phyloP scores from a whole-genome alignment of 2,113 vertebrate species.

The Xyliphius kryptos region DNA sequence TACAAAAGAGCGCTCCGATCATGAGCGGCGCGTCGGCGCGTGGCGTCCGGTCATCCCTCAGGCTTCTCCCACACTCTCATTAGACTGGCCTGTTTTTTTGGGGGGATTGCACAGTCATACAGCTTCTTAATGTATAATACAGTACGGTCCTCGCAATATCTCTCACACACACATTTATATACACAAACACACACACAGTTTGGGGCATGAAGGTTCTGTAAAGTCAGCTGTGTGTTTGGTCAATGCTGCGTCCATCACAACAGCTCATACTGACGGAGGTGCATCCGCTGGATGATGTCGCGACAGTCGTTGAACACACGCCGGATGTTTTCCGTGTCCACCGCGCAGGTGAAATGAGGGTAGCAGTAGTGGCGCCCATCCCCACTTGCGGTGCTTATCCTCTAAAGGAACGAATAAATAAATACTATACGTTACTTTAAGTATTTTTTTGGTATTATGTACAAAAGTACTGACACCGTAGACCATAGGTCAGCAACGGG shows the following conservation, averaged over 20 bases:
- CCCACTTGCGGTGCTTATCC: constrained; percentile 49
- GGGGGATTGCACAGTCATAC: background rate
- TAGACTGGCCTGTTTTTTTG: background rate
- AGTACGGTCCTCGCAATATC: background rate
- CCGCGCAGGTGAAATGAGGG: constrained; percentile 96
- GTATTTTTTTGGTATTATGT: too few relatives aligned
- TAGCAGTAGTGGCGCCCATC: constrained; percentile 97
- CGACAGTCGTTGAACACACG: constrained; percentile 99
- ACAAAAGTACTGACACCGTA: too few relatives aligned
- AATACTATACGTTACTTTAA: background rate
- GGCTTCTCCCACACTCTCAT: background rate
- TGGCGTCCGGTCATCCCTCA: background rate
- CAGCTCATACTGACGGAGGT: background rate
- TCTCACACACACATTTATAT: too few relatives aligned
- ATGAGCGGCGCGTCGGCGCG: background rate
- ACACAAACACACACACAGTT: background rate
- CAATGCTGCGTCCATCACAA: background rate
- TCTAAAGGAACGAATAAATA: background rate
- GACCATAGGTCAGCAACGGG: too few relatives aligned
- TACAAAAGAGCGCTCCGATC: background rate
- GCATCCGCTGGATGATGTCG: constrained; percentile 86
- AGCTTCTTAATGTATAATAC: background rate
- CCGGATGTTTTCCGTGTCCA: constrained; percentile 98
- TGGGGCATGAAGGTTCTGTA: background rate
- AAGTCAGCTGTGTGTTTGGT: background rate